These are phyloP conservation scores for Palloptera scutellata DNA, from an alignment of 2,888 invertebrate genomes.

Conservation along the genomic window DNA sequence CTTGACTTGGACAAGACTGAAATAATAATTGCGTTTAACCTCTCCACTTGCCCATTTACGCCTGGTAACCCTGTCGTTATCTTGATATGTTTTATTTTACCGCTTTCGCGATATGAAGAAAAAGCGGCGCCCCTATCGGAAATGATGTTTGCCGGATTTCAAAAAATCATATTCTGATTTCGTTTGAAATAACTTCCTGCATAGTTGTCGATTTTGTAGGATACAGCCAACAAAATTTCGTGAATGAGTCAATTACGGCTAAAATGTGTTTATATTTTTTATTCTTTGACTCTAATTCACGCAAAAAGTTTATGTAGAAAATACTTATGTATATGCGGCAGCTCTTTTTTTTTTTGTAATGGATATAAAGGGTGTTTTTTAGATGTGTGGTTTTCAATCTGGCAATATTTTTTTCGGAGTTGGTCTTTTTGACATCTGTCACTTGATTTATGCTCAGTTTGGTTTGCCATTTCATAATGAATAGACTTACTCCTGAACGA, in stretches of 20 bases:
- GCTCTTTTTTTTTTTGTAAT: slow-evolving; percentile 33
- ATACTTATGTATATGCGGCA: slow-evolving; percentile 41
- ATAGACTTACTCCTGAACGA: too few relatives aligned
- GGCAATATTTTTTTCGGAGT: too few relatives aligned
- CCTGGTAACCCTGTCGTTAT: slow-evolving; percentile 41
- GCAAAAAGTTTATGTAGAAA: slow-evolving; percentile 53
- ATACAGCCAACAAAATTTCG: slow-evolving; percentile 58
- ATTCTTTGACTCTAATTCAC: slow-evolving; percentile 49
- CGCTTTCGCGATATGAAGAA: slow-evolving; percentile 48
- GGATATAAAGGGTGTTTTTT: slow-evolving; percentile 36
- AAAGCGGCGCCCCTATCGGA: slow-evolving; percentile 52
- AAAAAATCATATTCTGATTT: slow-evolving; percentile 52
- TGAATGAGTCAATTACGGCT: slow-evolving; percentile 54
- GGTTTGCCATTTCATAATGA: too few relatives aligned
- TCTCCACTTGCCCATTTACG: slow-evolving; percentile 31
- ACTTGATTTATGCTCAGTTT: too few relatives aligned
- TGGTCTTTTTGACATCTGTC: too few relatives aligned
- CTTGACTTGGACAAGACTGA: slow-evolving; percentile 32
- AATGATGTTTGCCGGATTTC: slow-evolving; percentile 54
- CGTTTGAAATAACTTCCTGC: slow-evolving; percentile 47
- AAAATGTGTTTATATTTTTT: slow-evolving; percentile 48
- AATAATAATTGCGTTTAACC: slow-evolving; percentile 26
- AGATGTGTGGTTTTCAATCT: too few relatives aligned
- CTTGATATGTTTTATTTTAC: slow-evolving; percentile 49
- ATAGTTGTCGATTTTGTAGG: slow-evolving; percentile 49